Evolutionary conservation across 2,888 invertebrate genomes (phyloP).

Genomic region (Electrophaes corylata): DNA sequence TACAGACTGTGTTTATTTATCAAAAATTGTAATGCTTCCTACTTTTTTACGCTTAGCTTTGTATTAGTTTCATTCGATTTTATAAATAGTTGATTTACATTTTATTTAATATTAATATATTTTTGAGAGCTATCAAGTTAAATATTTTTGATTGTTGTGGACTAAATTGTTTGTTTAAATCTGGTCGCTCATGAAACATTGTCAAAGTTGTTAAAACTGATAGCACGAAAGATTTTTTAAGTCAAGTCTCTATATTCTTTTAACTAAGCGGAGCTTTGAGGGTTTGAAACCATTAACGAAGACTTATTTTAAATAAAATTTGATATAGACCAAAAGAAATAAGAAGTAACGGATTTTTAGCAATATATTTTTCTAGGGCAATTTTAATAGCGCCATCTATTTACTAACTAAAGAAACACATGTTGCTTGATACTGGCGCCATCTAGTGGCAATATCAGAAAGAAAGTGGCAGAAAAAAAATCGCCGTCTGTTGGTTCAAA

Average conservation of each 20-base stretch:
- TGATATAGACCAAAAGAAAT: too few relatives aligned
- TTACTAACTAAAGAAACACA: not conserved
- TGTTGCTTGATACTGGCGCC: not conserved
- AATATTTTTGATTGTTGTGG: not conserved
- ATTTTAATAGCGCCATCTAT: constrained; percentile 10
- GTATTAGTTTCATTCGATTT: too few relatives aligned
- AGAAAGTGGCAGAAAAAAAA: not conserved
- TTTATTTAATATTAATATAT: too few relatives aligned
- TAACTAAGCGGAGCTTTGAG: not conserved
- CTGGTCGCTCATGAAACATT: not conserved
- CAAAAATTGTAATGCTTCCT: too few relatives aligned
- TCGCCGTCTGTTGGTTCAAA: constrained; percentile 27
- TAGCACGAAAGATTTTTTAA: not conserved
- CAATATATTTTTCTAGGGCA: not conserved
- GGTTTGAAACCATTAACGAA: not conserved
- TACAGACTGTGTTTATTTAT: not conserved
- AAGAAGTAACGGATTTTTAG: not conserved
- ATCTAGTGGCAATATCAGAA: constrained; percentile 13
- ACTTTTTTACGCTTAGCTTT: too few relatives aligned
- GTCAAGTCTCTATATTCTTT: too few relatives aligned
- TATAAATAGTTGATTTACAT: too few relatives aligned
- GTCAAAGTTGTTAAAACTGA: not conserved
- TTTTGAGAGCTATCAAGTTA: not conserved
- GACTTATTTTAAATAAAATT: not conserved
- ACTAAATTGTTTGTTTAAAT: not conserved